phyloP scores from a whole-genome alignment of 1,140 invertebrate species.

The Campoletis sonorensis region DNA sequence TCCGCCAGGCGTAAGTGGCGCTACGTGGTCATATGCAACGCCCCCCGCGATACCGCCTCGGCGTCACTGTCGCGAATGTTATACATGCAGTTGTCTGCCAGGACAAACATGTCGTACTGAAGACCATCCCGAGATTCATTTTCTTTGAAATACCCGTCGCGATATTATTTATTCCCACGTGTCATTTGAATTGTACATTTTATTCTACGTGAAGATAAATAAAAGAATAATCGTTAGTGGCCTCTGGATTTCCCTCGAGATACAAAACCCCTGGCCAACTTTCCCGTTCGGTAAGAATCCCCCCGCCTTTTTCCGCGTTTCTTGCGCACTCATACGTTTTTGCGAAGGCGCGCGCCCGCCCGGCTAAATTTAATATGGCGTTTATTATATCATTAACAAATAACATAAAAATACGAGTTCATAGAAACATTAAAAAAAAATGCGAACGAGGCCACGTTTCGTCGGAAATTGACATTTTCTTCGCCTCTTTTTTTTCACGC shows the following conservation, averaged over 20 bases:
- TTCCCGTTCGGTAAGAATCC: constrained; percentile 28
- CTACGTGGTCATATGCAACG: neutral
- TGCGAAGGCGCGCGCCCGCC: neutral
- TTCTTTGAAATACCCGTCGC: constrained; percentile 6
- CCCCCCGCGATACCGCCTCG: constrained; percentile 53
- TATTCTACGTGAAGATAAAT: neutral
- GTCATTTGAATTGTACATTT: constrained; percentile 14
- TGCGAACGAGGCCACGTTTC: constrained; percentile 29
- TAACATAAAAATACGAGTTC: neutral
- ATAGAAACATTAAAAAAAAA: constrained; percentile 34
- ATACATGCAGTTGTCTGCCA: constrained; percentile 63
- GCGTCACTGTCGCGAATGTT: constrained; percentile 57
- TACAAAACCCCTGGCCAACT: constrained; percentile 31
- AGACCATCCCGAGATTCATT: constrained; percentile 16
- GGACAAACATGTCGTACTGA: constrained; percentile 54
- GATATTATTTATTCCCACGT: constrained; percentile 13
- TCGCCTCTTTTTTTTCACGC: constrained; percentile 17
- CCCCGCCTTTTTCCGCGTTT: neutral
- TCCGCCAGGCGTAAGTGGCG: constrained; percentile 24
- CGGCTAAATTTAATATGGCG: constrained; percentile 60
- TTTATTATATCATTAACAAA: constrained; percentile 41
- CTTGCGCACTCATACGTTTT: neutral
- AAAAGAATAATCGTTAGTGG: constrained; percentile 5
- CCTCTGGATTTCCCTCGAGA: constrained; percentile 56
- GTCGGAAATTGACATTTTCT: constrained; percentile 26